Evolutionary conservation across 2,888 invertebrate species (phyloP), one percentile per base, ranked within the genome.

Genomic region (Acanthococcus lagerstroemiae): DNA sequence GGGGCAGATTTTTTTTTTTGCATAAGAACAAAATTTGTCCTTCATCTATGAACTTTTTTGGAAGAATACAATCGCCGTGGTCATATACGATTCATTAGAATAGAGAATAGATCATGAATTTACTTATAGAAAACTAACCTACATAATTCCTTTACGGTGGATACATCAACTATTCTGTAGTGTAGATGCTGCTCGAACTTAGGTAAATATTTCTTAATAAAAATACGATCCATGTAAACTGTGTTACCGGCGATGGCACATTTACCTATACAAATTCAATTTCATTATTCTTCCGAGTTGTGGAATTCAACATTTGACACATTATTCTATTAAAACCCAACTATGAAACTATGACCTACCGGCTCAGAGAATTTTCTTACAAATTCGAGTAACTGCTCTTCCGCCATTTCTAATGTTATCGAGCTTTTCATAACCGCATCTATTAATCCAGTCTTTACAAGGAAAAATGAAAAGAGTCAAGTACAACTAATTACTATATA

Each of bases 111-210:
- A n/a, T n/a, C 21, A 2, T 48, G 17, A 54, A 30, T 44, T 54
- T 37, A 17, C 24, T 4, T 26, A 17, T 6, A 17, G 15, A n/a
- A 4, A 12, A 67, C 60, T 65, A 73, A 77, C 78, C 72, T 77
- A 70, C 77, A 75, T 24, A 96, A 75, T 76, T 95, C 95, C 75
- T 95, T 95, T 19, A 97, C 77, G 0, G 90, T 83, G 37, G 90
- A 90, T 2, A 95, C 94, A 79, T 97, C 97, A 69, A 99, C 84
- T 52, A 92, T 86, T 72, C 96, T 83, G 76, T 96, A 95, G 75
- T 96, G 94, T 70, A 96, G 78, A 75, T 92, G 89, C 1, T 82
- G 74, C 73, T 87, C 75, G 5, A 96, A 77, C 50, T 71, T 78
- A 0, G 93, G 94, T 90, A 95, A 91, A 74, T 87, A 84, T 77